Evolutionary conservation across 2,888 invertebrate genomes (phyloP), one percentile per base, ranked within the genome.

Genomic region (Oithona nana): DNA sequence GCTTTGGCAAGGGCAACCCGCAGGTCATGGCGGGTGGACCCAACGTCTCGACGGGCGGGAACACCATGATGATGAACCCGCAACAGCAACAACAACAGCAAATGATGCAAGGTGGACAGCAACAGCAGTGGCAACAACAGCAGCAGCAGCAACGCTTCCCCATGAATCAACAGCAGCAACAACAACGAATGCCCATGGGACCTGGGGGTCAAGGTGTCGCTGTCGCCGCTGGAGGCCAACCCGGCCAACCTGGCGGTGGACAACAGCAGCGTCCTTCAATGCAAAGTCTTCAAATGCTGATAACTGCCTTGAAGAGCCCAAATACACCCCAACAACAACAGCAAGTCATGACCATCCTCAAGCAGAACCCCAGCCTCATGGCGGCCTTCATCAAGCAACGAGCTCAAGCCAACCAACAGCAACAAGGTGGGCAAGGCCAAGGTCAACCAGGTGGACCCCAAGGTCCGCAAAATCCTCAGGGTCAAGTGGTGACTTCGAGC

Each of bases 281-380:
- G 56, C 62, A 62, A 28, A 62, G 62, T 54, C 24, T 62, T 1
- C 62, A 62, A 28, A 20, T 29, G 48, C 56, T 62, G n/a, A 62
- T 62, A 24, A 39, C 11, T 28, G 59, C 50, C 11, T 78, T 97
- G 61, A 83, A 88, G 68, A 88, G 87, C 68, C 92, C 93, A 61
- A 84, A 84, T 68, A 85, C 88, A 57, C 86, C 86, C 67, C 89
- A 93, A 71, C 93, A 94, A 71, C 93, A 94, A 71, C 85, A 85
- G 71, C 86, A 88, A 75, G 83, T 88, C 65, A 77, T 93, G 66
- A 83, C 84, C 70, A 89, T 94, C 70, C 80, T 94, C 66, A 92
- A 92, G 75, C 84, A 86, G 66, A 90, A 93, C 76, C 94, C 94
- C 50, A 88, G 88, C 69, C 79, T 95, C 56, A 93, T 94, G 89